A percentile compares a stretch with the other conserved stretches of the same genome.
Conservation (phyloP, 2,888 invertebrate species). For the Philaethria dido region DNA sequence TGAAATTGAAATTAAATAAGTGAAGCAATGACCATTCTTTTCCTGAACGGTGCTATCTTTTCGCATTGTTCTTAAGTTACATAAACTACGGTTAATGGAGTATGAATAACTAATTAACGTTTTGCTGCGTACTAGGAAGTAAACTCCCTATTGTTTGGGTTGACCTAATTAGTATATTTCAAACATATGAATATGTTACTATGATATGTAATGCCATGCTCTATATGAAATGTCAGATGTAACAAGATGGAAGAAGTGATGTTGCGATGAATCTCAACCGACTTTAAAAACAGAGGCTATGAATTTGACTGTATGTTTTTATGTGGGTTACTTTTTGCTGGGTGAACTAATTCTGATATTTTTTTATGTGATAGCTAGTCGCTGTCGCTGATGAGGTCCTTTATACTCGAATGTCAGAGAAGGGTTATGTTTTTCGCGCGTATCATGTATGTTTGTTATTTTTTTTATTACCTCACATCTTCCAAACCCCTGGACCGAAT, state of each 20-base stretch:
- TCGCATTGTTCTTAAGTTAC: slow-evolving; percentile 76
- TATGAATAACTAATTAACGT: slow-evolving; percentile 74
- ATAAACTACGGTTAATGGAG: slow-evolving; percentile 73
- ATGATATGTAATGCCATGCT: background rate
- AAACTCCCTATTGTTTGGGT: slow-evolving; percentile 64
- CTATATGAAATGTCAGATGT: background rate
- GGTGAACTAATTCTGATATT: no score
- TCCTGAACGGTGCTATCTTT: slow-evolving; percentile 73
- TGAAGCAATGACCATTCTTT: slow-evolving; percentile 78
- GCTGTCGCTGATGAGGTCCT: no score
- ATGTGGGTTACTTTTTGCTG: background rate
- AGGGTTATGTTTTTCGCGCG: no score
- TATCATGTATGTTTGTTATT: no score
- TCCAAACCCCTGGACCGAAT: no score
- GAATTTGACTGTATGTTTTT: background rate
- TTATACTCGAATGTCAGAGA: no score
- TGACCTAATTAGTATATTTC: slow-evolving; percentile 48
- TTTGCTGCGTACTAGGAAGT: slow-evolving; percentile 69
- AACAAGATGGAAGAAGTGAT: background rate
- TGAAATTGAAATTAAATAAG: slow-evolving; percentile 67
- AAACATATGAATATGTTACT: slow-evolving; percentile 29
- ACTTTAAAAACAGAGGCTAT: no score
- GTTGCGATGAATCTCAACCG: background rate
- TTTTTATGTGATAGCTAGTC: no score
- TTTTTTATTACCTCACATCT: no score